phyloP scores from a whole-genome alignment of 2,113 vertebrate species.

The Tetrax tetrax region DNA sequence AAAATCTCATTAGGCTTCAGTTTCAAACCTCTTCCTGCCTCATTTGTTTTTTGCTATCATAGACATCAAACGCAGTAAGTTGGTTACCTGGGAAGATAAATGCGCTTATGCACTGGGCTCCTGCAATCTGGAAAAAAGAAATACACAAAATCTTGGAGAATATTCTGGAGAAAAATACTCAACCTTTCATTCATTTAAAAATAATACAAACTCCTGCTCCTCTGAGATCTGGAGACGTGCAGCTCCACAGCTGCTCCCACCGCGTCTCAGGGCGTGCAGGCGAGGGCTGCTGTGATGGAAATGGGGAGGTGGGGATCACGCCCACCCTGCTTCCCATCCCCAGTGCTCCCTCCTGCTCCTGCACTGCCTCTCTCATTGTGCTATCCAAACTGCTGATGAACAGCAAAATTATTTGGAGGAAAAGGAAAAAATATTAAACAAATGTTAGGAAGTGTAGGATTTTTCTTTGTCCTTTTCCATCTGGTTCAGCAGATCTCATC shows the following conservation, averaged over 20 bases:
- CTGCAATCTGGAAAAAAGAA: background rate
- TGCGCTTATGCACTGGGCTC: background rate
- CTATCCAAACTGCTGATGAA: background rate
- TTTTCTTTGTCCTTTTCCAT: background rate
- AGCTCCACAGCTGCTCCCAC: background rate
- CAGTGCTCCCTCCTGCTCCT: background rate
- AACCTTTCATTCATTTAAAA: too few relatives aligned
- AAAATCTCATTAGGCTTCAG: background rate
- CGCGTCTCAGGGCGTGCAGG: too few relatives aligned
- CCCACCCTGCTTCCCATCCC: background rate
- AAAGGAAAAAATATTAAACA: background rate
- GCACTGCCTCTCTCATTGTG: background rate
- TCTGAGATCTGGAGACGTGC: background rate
- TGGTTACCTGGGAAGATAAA: background rate
- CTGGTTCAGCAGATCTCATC: background rate
- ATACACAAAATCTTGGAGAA: background rate
- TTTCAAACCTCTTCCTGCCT: background rate
- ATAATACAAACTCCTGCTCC: too few relatives aligned
- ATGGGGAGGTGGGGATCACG: fast-evolving
- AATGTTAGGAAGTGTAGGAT: background rate
- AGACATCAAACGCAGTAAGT: background rate
- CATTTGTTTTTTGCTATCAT: background rate
- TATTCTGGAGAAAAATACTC: background rate
- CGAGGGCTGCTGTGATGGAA: background rate
- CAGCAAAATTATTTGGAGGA: background rate